Base-by-base conservation (phyloP, 2,113 vertebrate species). In the Oriolus oriolus region DNA sequence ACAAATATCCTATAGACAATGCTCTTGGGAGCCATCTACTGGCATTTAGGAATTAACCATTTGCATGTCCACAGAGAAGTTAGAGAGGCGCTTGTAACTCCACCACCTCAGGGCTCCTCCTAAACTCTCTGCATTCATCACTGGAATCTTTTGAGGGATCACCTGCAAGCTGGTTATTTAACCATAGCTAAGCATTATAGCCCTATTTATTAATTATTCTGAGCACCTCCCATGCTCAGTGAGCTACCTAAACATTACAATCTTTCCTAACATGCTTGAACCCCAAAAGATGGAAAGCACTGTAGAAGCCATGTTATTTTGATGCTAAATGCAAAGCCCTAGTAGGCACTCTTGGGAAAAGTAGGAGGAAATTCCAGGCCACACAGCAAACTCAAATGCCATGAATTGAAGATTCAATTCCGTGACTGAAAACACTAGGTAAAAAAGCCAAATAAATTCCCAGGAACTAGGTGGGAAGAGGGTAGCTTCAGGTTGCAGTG, bases 21-120 rank as follows among this genome's bases (percentile, higher is more conserved):
- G 91, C 87, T 95, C 94, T 96, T 95, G 93, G 78, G 93, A 96
- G 95, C 93, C 95, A 97, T 87, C 93, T 97, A 80, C 95, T 44
- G 93, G 96, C 75, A 88, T 44, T 56, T 11, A 56, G 52, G 37
- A 66, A 75, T 95, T 95, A 97, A 90, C 90, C 4, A 75, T 94
- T 96, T 66, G 28, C 10, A 6, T 7, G 11, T 39, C 64, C 21
- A 2, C 42, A 33, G 68, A 35, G 76, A 70, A 16, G 76, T 30
- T 35, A 3, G 52, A 76, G 27, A 75, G 31, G 7, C n/a, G 24
- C 44, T 41, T 49, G 12, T 10, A 56, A 71, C 41, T 85, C n/a
- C 10, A 14, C 7, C 12, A 31, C 17, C 20, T 65, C 63, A 63
- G 17, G 19, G 24, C 33, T 11, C 8, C 27, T 80, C 35, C 33